These are phyloP conservation scores for Spatula versicolor DNA, from an alignment of 2,797 vertebrate genomes.

Conservation along the genomic window DNA sequence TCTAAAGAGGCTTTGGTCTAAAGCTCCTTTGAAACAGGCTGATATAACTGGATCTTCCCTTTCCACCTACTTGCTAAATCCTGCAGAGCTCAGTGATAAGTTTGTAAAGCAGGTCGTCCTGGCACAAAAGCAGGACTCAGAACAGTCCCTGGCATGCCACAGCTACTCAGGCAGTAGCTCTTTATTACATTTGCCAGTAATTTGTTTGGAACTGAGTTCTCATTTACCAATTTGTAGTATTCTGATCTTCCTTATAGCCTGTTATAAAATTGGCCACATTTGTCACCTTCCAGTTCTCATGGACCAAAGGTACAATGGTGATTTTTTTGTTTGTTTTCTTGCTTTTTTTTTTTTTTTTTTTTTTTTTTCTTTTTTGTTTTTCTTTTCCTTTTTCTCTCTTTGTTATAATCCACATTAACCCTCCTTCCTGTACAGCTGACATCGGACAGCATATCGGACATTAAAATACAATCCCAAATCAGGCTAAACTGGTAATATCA, in stretches of 20 bases:
- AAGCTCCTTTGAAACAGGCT: neutral
- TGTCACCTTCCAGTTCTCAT: neutral
- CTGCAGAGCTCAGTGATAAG: neutral
- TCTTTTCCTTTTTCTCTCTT: neutral
- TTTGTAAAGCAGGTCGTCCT: neutral
- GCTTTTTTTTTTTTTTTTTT: too few species aligned
- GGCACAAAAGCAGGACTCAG: neutral
- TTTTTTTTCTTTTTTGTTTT: too few species aligned
- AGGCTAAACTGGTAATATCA: neutral
- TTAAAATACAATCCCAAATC: neutral
- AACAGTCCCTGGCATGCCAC: neutral
- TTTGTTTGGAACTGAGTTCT: constrained; percentile 1
- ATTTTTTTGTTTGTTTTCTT: too few species aligned
- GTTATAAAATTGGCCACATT: neutral
- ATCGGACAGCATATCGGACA: neutral
- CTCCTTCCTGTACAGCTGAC: neutral
- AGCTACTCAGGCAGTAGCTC: neutral
- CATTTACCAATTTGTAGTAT: neutral
- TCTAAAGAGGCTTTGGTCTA: neutral
- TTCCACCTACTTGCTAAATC: neutral
- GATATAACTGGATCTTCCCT: neutral
- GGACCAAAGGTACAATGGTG: neutral
- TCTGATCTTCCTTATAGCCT: neutral
- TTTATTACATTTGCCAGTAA: constrained; percentile 36
- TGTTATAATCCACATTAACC: neutral